Evolutionary conservation across 2,888 invertebrate species (phyloP).

Genomic region (Rhagophthalmus giganteus): DNA sequence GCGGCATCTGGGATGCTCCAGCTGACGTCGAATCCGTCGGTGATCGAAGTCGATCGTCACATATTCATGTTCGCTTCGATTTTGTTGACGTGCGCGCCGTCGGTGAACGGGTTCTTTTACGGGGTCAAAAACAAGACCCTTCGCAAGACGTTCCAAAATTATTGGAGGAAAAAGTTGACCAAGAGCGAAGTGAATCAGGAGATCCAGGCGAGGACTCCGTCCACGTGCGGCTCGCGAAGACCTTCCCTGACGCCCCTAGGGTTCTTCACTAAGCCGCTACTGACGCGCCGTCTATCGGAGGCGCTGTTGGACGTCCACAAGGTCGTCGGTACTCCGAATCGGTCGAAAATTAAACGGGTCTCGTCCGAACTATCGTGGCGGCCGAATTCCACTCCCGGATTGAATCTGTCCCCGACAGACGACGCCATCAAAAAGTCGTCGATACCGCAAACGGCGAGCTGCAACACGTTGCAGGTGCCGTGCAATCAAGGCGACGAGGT

Average conservation of each 20-base stretch:
- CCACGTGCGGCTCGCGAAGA: conserved; percentile 73
- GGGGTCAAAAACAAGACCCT: conserved; percentile 75
- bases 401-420: conserved; percentile 45
- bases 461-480: conserved; percentile 69
- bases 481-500: conserved; percentile 54
- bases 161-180: conserved; percentile 76
- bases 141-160: conserved; percentile 73
- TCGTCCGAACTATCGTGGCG: conserved; percentile 59
- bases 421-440: conserved; percentile 50
- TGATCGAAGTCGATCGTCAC: conserved; percentile 49
- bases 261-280: conserved; percentile 57
- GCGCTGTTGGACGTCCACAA: conserved; percentile 58
- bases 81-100: conserved; percentile 71
- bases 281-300: conserved; percentile 62
- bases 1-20: conserved; percentile 51
- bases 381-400: conserved; percentile 54
- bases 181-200: conserved; percentile 80
- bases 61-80: conserved; percentile 65
- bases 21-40: conserved; percentile 32
- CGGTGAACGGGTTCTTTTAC: conserved; percentile 76
- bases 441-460: conserved; percentile 69
- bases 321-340: conserved; percentile 44
- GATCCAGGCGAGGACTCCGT: conserved; percentile 79
- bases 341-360: conserved; percentile 55
- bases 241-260: conserved; percentile 68